Base-by-base conservation (phyloP, 2,888 invertebrate genomes). In the Hyposoter dolosus region DNA sequence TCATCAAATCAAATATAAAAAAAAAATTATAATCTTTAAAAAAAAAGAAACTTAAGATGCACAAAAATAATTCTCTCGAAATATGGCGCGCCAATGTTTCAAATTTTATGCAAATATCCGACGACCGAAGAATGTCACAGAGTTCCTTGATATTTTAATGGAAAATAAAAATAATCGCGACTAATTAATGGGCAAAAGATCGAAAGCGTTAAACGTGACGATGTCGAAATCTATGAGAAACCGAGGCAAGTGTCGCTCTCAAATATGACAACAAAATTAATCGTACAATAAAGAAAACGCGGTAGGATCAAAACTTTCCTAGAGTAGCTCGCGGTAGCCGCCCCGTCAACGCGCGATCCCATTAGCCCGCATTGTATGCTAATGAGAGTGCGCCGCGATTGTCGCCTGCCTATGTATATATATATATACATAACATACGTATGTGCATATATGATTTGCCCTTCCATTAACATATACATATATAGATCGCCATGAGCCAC, bases 291-390 rank as follows among this genome's bases (percentile, higher is more conserved):
- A 60, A 69, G 15, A 69, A 69, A 80, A 80, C 69, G 68, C 74
- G 77, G 69, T 68, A 82, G 75, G 78, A 86, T 86, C 68, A 84
- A 84, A 87, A 82, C 79, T 75, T 63, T 72, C 69, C 83, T 76
- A 80, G 77, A 81, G 68, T 76, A 85, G 77, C 80, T 40, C 74
- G 71, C 92, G 90, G 92, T 90, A 91, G 92, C 90, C 80, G 68
- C 80, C 76, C 77, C 90, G 91, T 92, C 91, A 91, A 89, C 91
- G 91, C 89, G 90, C 91, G 91, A 92, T 93, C 92, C 91, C 91
- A 93, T 93, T 93, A 92, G 91, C 90, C 89, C 84, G 90, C 90
- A 92, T 93, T 93, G 93, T 93, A 93, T 93, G 93, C 91, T 93
- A 93, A 93, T 93, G 91, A 92, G 91, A 69, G 15, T 76, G 75